Base-by-base conservation (phyloP, 2,888 invertebrate species). In the Acronicta leporina region DNA sequence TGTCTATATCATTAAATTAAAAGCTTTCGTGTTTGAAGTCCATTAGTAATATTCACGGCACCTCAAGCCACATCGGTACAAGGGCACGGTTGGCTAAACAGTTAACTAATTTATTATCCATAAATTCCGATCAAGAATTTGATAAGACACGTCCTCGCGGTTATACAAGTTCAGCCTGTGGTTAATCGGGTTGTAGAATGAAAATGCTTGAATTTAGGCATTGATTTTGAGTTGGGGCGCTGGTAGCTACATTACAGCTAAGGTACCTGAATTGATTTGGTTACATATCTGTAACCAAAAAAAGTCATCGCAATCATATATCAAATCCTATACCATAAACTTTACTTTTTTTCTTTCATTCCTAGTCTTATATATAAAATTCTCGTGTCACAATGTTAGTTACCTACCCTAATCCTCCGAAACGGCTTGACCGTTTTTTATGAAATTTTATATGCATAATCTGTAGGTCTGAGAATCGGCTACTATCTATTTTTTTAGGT, bases 1-100 rank as follows among this genome's bases (percentile, higher is more conserved):
- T 84, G 84, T 84, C 80, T 85, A 72, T 77, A 81, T 87, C 86
- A 87, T 87, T 86, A 88, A 87, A 89, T 90, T 90, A 88, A 90
- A 91, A 90, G 89, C 86, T 82, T 91, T 90, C 92, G 91, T 92
- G 92, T 85, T 87, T 72, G 72, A 73, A 70, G 78, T 83, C 83
- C 82, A 86, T 90, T 91, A 87, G 87, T 86, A 85, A 88, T 87
- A 87, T 87, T 87, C 78, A 85, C 83, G 79, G 82, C 86, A 85
- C 83, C 86, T 84, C 80, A 75, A 80, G 68, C 65, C 76, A 76
- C 76, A 78, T 80, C 81, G 72, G 73, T 83, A 84, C 83, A 85
- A 86, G 84, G 87, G 80, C 84, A 83, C 73, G 78, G 81, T 80
- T 81, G 77, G 71, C 80, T 81, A 85, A 88, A 85, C 87, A 88